Conservation (phyloP, 2,888 invertebrate genomes). For the Nycteola revayana region DNA sequence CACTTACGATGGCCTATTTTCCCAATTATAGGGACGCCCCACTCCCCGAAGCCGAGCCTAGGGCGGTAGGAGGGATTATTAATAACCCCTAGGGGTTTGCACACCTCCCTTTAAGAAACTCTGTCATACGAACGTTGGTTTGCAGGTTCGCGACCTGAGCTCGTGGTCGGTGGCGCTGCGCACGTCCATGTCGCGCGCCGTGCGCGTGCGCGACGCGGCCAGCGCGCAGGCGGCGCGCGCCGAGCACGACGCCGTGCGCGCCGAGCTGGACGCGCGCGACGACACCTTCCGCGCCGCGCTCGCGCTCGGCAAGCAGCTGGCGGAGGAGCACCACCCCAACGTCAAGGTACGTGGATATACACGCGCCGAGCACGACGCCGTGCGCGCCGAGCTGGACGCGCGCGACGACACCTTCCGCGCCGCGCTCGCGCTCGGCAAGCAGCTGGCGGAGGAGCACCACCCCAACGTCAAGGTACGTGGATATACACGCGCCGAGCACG, state of each 20-base stretch:
- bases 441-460: slow-evolving; percentile 93
- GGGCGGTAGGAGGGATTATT: no score
- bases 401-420: slow-evolving; percentile 88
- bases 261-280: slow-evolving; percentile 94
- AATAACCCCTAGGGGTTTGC: no score
- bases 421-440: slow-evolving; percentile 88
- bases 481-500: slow-evolving; percentile 94
- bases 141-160: slow-evolving; percentile 90
- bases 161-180: slow-evolving; percentile 93
- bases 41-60: no score
- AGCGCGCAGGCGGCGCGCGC: slow-evolving; percentile 96
- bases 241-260: slow-evolving; percentile 93
- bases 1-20: no score
- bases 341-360: slow-evolving; percentile 71
- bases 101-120: no score
- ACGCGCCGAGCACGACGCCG: slow-evolving; percentile 95
- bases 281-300: slow-evolving; percentile 85
- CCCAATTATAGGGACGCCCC: no score
- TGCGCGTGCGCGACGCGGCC: slow-evolving; percentile 95
- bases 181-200: slow-evolving; percentile 90
- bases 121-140: no score
- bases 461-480: slow-evolving; percentile 40
- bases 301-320: slow-evolving; percentile 90
- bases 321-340: slow-evolving; percentile 88
- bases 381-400: slow-evolving; percentile 92